Evolutionary conservation across 1,140 invertebrate species (phyloP).

Genomic region (Frieseomelitta varia): DNA sequence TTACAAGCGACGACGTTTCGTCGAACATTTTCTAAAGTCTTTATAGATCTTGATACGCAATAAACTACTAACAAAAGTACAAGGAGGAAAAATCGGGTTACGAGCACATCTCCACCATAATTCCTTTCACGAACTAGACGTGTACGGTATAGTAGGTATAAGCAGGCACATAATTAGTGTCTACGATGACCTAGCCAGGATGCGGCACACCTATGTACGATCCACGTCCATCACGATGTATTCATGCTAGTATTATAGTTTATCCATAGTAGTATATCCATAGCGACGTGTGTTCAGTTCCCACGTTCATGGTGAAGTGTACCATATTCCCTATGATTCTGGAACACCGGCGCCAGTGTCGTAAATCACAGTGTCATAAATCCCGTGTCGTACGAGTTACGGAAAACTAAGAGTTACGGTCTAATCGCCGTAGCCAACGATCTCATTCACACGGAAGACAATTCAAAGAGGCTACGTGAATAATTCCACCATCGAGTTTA

Average conservation of each 20-base stretch:
- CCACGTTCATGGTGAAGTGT: background rate
- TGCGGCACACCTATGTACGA: too few relatives aligned
- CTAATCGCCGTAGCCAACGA: background rate
- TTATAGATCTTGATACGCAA: background rate
- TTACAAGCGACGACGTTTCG: too few relatives aligned
- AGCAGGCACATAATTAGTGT: background rate
- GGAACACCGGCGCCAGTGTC: background rate
- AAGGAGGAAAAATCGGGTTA: background rate
- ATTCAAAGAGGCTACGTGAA: too few relatives aligned
- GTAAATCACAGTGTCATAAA: background rate
- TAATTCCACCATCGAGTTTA: background rate
- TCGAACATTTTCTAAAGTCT: too few relatives aligned
- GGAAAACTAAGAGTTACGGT: background rate
- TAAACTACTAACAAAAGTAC: background rate
- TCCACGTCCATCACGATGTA: background rate
- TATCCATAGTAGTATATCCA: background rate
- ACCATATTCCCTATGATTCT: background rate
- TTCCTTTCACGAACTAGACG: background rate
- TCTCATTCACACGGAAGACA: background rate
- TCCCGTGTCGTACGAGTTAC: background rate
- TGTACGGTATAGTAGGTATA: background rate
- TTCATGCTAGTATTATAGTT: background rate
- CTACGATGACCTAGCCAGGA: background rate
- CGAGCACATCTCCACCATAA: background rate
- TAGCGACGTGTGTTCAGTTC: background rate